These are phyloP conservation scores for Danaus chrysippus DNA, from an alignment of 2,888 invertebrate species.

Conservation along the genomic window DNA sequence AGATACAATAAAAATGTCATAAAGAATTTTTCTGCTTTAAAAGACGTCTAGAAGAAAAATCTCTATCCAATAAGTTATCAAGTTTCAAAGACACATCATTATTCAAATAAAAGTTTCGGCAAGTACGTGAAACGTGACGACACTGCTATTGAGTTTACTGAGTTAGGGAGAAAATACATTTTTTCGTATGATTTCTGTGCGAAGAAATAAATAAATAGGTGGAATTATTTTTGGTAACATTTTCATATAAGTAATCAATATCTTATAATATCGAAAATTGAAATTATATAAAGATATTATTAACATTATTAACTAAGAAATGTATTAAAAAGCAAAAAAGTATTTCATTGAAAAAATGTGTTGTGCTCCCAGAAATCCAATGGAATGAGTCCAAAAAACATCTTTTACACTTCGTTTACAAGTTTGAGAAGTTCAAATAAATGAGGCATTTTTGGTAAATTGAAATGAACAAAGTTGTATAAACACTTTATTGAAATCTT, in stretches of 20 bases:
- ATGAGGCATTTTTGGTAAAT: conserved; percentile 20
- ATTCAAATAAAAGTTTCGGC: conserved; percentile 31
- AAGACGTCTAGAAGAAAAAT: conserved; percentile 18
- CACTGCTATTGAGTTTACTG: conserved; percentile 15
- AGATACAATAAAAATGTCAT: conserved; percentile 5
- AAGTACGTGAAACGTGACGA: conserved; percentile 31
- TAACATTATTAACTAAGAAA: not conserved
- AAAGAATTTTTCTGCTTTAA: conserved; percentile 10
- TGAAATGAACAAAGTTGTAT: conserved; percentile 15
- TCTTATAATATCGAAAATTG: too few relatives aligned
- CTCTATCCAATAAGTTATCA: conserved; percentile 22
- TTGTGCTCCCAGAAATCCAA: conserved; percentile 10
- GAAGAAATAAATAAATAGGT: too few relatives aligned
- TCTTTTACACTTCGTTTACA: conserved; percentile 29
- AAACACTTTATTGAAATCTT: not conserved
- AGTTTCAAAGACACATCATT: conserved; percentile 32
- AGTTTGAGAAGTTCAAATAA: conserved; percentile 24
- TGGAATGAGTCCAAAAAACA: conserved; percentile 26
- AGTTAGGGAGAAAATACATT: conserved; percentile 5
- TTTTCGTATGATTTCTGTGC: not conserved
- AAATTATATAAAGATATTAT: too few relatives aligned
- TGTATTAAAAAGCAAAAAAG: not conserved
- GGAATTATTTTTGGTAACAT: not conserved
- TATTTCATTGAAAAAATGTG: conserved; percentile 1
- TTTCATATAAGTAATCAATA: too few relatives aligned